A percentile compares a stretch with the other conserved stretches of the same genome.
These are phyloP conservation scores for Drosophila busckii DNA, from an alignment of 1,140 invertebrate genomes.

Conservation along the genomic window DNA sequence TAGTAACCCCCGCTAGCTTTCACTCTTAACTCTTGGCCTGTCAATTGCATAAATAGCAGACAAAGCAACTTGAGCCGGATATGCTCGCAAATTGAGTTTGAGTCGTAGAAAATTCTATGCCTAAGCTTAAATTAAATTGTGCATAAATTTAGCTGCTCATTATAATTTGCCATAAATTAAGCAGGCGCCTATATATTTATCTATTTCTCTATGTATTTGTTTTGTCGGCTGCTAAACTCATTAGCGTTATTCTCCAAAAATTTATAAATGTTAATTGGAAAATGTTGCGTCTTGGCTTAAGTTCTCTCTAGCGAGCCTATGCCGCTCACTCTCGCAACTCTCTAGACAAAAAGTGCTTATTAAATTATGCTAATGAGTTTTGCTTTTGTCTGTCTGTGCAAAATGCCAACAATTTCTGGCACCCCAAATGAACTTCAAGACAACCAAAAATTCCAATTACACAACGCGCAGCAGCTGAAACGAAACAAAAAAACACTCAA, in stretches of 20 bases:
- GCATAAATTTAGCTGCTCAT: conserved; percentile 72
- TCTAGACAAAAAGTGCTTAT: conserved; percentile 64
- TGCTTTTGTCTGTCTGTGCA: conserved; percentile 36
- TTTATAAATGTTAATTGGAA: conserved; percentile 76
- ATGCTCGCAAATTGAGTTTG: not conserved
- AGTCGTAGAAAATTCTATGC: conserved; percentile 19
- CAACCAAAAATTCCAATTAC: conserved; percentile 63
- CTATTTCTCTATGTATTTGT: conserved; percentile 8
- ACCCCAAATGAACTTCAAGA: conserved; percentile 2
- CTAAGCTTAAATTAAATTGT: conserved; percentile 67
- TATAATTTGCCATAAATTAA: conserved; percentile 72
- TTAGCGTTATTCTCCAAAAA: conserved; percentile 73
- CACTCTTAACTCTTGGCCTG: conserved; percentile 13
- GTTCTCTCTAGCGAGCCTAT: conserved; percentile 9
- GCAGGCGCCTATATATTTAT: conserved; percentile 23
- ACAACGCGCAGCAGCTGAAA: conserved; percentile 19
- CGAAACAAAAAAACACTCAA: conserved; percentile 17
- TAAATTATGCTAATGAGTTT: conserved; percentile 76
- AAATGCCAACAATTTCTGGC: conserved; percentile 26
- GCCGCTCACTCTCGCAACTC: not conserved
- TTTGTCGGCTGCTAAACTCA: conserved; percentile 56
- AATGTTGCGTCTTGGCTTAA: conserved; percentile 43
- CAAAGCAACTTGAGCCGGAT: conserved; percentile 20
- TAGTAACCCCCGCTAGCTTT: conserved; percentile 18
- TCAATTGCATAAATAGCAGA: conserved; percentile 58